Percentiles rank a stretch among this genome's conserved stretches.
These are phyloP conservation scores for Otolemur garnettii DNA, from an alignment of 2,113 vertebrate species.

Conservation along the genomic window DNA sequence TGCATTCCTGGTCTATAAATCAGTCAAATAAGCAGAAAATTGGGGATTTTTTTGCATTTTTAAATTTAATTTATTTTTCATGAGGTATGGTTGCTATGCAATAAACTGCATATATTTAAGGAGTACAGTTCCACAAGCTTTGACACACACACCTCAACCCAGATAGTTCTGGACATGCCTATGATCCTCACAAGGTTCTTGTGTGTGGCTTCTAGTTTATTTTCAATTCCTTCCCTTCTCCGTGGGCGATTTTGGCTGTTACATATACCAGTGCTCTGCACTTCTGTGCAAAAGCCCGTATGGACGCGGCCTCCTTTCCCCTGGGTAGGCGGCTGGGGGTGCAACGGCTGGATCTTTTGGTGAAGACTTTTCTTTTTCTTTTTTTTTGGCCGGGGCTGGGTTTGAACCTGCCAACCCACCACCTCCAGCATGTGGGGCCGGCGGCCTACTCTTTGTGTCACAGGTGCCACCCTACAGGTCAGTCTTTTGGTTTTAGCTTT, in stretches of 20 bases:
- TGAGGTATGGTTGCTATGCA: neutral
- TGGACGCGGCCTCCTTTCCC: neutral
- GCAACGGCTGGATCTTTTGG: neutral
- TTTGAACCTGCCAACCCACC: too few species aligned
- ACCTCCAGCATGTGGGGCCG: too few species aligned
- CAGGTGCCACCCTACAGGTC: too few species aligned
- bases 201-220: neutral
- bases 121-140: neutral
- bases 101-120: neutral
- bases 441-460: too few species aligned
- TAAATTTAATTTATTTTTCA: neutral
- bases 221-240: neutral
- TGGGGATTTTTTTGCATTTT: neutral
- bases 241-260: neutral
- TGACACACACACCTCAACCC: neutral
- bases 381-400: too few species aligned
- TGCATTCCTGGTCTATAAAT: neutral
- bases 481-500: neutral
- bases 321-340: neutral
- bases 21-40: conserved; percentile 19
- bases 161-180: neutral
- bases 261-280: neutral
- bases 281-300: neutral
- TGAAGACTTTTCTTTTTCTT: too few species aligned
- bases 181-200: neutral